Evolutionary conservation across 2,888 invertebrate species (phyloP), one percentile per base, ranked within the genome.

Genomic region (Ennomos quercinarius): DNA sequence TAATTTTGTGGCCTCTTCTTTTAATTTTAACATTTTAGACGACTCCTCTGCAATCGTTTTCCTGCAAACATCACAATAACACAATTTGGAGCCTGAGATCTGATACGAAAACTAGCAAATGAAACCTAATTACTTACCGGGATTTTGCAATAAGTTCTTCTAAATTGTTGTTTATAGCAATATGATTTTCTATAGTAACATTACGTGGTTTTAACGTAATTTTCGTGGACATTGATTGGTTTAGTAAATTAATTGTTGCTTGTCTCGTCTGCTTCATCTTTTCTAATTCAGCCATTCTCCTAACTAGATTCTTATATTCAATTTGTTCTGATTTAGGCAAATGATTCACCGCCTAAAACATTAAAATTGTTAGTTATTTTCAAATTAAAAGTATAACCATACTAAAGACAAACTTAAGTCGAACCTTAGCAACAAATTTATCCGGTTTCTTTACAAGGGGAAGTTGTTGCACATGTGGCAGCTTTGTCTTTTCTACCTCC

Each of bases 311-410:
- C 71, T 83, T 87, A 67, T 93, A 93, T 72, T 93, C 93, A 65
- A 91, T 84, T 77, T 92, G 93, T 70, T 90, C 91, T 10, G 90
- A 86, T 71, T 87, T 90, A 11, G 93, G 93, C 70, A 93, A 85
- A 77, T 92, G 85, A 64, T 83, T 89, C 42, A 93, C 87, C 57
- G 86, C 82, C 90, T 90, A 77, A 76, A 87, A 87, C 34, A 67
- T 6, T 2, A 37, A 49, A 39, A 5, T 12, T 27, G 5, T 40
- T 41, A 44, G 8, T 38, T 9, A 45, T 36, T 37, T 1, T 17
- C 11, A 3, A 10, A 36, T 4, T 9, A 17, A 37, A 27, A 10
- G 11, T 13, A 11, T 13, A 12, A 27, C 39, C 5, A 52, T 8
- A 2, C 13, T 37, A 34, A 36, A 9, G 2, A 11, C 5, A 13